Base-by-base conservation (phyloP, 2,113 vertebrate species). In the Oreocharis arfaki region DNA sequence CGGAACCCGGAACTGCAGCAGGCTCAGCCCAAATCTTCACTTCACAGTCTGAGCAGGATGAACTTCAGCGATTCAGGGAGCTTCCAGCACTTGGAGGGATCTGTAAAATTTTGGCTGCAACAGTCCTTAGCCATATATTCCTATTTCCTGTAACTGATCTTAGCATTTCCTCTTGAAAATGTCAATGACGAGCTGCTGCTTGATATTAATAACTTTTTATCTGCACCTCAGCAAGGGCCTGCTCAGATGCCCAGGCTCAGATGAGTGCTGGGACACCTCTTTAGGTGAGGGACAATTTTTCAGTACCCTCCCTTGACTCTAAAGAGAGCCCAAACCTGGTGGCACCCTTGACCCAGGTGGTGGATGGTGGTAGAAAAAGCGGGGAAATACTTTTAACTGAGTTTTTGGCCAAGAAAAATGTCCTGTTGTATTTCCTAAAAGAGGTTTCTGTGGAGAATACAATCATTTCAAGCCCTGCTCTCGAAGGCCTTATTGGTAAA, bases 401-500 rank as follows among this genome's bases (percentile, higher is more conserved):
- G 5, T 13, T 87, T 81, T 83, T 69, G 80, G 53, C n/a, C 39
- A 19, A 12, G 57, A 81, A 60, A 63, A 82, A 82, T 1, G 22
- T 44, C 49, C 79, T 4, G 1, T 50, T 69, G 2, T 3, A 3
- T 60, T 79, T 63, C 41, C 68, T 32, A 53, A 20, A 50, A 30
- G 77, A 85, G 49, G 27, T 79, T 90, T 93, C 57, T 44, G 5
- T 50, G 0, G 2, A 50, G 57, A 75, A 59, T 4, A 9, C 7
- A 52, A 59, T 15, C 18, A 78, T 39, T 75, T 78, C 84, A 81
- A 89, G 81, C 57, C 44, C 39, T 57, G 39, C 26, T 92, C 87
- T 88, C 76, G 37, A 90, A 89, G 77, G 22, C 47, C 87, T 68
- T 20, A 10, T 44, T 41, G 76, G 91, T 44, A 83, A 96, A 97